Evolutionary conservation across 1,140 invertebrate genomes (phyloP).

Genomic region (Zaprionus camerounensis): DNA sequence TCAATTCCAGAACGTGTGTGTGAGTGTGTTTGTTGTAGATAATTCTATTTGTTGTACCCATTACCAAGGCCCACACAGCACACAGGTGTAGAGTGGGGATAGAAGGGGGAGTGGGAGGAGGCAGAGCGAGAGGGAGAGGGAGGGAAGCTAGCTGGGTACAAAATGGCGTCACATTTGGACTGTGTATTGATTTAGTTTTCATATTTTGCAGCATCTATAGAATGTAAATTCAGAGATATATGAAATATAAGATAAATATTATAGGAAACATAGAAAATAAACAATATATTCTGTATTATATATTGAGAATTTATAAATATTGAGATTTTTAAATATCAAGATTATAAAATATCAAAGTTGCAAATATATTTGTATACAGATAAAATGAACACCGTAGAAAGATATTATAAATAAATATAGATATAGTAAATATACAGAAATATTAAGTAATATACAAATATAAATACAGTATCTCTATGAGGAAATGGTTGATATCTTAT

Average conservation of each 20-base stretch:
- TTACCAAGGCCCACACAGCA: slow-evolving; percentile 34
- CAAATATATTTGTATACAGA: too few species aligned
- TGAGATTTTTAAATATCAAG: too few species aligned
- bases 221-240: background rate
- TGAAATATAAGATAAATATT: too few species aligned
- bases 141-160: slow-evolving; percentile 6
- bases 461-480: background rate
- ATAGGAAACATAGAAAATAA: too few species aligned
- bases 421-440: too few species aligned
- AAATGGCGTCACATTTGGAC: slow-evolving; percentile 34
- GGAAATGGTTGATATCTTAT: background rate
- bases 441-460: too few species aligned
- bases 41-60: slow-evolving; percentile 38
- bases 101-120: background rate
- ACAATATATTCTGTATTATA: too few species aligned
- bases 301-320: too few species aligned
- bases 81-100: slow-evolving; percentile 2
- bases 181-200: background rate
- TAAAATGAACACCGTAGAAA: too few species aligned
- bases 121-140: too few species aligned
- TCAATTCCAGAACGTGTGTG: slow-evolving; percentile 49
- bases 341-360: too few species aligned
- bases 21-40: slow-evolving; percentile 40
- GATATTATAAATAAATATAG: too few species aligned
- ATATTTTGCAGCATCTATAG: background rate